Evolutionary conservation across 2,888 invertebrate genomes (phyloP).

Genomic region (Hyles lineata): DNA sequence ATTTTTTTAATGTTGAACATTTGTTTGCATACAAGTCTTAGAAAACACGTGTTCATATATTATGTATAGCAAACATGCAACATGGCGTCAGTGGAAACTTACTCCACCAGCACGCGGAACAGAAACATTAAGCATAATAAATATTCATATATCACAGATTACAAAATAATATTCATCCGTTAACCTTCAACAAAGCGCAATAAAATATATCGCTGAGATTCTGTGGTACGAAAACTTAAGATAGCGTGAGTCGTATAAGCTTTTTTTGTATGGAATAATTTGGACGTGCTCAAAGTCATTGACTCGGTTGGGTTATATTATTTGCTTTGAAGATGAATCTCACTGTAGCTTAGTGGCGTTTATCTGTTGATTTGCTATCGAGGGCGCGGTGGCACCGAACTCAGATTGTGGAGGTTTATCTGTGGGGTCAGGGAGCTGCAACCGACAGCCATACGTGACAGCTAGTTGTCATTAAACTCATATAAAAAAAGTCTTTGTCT

Average conservation of each 20-base stretch:
- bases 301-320: conserved; percentile 47
- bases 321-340: conserved; percentile 37
- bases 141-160: conserved; percentile 19
- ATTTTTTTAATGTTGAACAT: neutral
- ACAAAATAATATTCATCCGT: neutral
- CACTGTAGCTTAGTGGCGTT: conserved; percentile 37
- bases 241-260: neutral
- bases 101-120: conserved; percentile 8
- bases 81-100: neutral
- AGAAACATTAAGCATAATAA: neutral
- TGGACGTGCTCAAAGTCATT: conserved; percentile 49
- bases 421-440: conserved; percentile 64
- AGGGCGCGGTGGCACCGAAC: conserved; percentile 64
- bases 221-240: neutral
- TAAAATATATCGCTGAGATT: neutral
- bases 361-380: conserved; percentile 59
- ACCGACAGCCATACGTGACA: conserved; percentile 22
- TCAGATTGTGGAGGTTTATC: conserved; percentile 74
- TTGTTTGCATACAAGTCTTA: conserved; percentile 5
- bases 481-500: neutral
- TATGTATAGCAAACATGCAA: neutral
- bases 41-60: neutral
- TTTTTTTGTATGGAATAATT: conserved; percentile 16
- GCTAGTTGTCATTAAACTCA: conserved; percentile 37
- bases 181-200: conserved; percentile 15